Conservation (phyloP, 2,888 invertebrate genomes). For the Melitaea athalia region DNA sequence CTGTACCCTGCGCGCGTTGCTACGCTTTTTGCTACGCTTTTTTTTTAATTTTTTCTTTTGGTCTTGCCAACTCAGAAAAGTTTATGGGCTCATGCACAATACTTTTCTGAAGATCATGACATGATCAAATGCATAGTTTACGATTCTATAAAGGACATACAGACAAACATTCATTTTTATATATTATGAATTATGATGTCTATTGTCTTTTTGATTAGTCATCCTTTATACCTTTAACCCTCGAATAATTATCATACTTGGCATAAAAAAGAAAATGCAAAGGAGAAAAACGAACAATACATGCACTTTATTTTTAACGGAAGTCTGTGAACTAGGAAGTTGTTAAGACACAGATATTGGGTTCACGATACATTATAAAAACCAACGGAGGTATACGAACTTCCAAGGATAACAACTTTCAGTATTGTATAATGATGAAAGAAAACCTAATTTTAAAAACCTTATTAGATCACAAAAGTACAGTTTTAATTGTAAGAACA, state of each 20-base stretch:
- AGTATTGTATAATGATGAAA: slow-evolving; percentile 36
- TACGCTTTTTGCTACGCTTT: too few species aligned
- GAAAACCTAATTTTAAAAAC: slow-evolving; percentile 8
- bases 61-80: too few species aligned
- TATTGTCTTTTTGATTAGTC: neutral
- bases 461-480: neutral
- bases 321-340: slow-evolving; percentile 45
- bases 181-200: neutral
- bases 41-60: too few species aligned
- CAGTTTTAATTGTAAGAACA: neutral
- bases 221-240: neutral
- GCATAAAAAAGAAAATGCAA: slow-evolving; percentile 13
- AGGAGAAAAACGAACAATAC: slow-evolving; percentile 5
- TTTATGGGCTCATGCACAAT: too few species aligned
- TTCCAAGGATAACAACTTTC: slow-evolving; percentile 57
- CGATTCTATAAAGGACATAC: too few species aligned
- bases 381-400: slow-evolving; percentile 39
- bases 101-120: too few species aligned
- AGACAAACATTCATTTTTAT: too few species aligned
- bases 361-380: slow-evolving; percentile 21
- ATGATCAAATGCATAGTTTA: too few species aligned
- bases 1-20: too few species aligned
- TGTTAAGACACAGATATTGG: slow-evolving; percentile 33
- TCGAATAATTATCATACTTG: neutral
- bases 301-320: slow-evolving; percentile 34